phyloP scores from a whole-genome alignment of 2,113 vertebrate species.

The Lophura nycthemera region DNA sequence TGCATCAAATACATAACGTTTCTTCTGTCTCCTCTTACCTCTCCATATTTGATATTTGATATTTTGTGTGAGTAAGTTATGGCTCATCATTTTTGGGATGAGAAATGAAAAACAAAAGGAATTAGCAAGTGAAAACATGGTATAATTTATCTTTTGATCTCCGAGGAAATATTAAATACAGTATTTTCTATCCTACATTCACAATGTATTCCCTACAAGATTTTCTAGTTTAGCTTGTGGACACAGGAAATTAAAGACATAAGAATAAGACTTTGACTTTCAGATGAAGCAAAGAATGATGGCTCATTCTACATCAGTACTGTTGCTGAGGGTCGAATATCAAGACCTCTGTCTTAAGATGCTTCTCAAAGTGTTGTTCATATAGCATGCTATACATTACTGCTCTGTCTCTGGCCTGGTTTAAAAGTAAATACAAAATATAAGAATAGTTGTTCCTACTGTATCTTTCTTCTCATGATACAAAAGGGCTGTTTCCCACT shows the following conservation, averaged over 20 bases:
- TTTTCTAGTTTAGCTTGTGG: neutral
- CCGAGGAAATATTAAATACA: neutral
- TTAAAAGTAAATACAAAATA: neutral
- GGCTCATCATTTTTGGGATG: neutral
- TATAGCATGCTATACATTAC: neutral
- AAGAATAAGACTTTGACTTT: conserved; percentile 18
- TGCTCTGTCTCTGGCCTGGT: neutral
- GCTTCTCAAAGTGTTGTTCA: neutral
- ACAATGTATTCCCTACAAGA: neutral
- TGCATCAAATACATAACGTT: neutral
- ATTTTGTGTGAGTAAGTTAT: neutral
- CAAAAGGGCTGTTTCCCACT: neutral
- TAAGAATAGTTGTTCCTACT: neutral
- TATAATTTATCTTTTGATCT: neutral
- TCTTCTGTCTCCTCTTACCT: neutral
- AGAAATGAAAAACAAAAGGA: neutral
- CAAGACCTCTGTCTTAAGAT: neutral
- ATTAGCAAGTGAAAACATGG: neutral
- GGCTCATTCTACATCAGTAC: neutral
- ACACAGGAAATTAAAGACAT: conserved; percentile 14
- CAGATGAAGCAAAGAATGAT: neutral
- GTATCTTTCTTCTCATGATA: neutral
- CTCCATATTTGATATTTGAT: neutral
- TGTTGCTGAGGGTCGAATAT: neutral
- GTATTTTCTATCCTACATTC: neutral